These are phyloP conservation scores for Austrofundulus limnaeus DNA, from an alignment of 2,113 vertebrate genomes.

Conservation along the genomic window DNA sequence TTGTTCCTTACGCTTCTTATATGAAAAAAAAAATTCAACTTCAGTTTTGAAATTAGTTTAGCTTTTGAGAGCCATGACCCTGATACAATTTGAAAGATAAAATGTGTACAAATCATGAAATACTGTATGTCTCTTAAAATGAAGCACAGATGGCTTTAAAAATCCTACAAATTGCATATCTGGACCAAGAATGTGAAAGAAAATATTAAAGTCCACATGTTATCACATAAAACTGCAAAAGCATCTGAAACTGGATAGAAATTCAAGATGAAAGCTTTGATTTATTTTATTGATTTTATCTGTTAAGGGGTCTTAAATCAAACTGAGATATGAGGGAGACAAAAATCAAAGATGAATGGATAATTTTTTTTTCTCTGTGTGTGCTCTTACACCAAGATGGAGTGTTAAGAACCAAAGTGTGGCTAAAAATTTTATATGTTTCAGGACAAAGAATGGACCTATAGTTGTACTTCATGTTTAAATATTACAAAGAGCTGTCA, in stretches of 20 bases:
- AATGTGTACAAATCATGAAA: too few species aligned
- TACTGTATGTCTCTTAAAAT: too few species aligned
- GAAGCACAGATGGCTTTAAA: not conserved
- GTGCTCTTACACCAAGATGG: not conserved
- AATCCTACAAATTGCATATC: conserved; percentile 1
- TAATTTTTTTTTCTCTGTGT: not conserved
- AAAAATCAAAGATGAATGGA: conserved; percentile 14
- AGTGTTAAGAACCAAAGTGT: not conserved
- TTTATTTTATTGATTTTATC: conserved; percentile 41
- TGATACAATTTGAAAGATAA: too few species aligned
- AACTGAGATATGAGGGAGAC: conserved; percentile 12
- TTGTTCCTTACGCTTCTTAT: too few species aligned
- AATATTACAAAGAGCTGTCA: not conserved
- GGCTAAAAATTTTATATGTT: not conserved
- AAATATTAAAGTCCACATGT: conserved; percentile 27
- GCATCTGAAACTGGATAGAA: conserved; percentile 13
- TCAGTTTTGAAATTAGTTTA: too few species aligned
- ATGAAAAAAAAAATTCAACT: too few species aligned
- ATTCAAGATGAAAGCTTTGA: conserved; percentile 24
- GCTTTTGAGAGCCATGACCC: too few species aligned
- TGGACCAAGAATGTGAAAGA: conserved; percentile 16
- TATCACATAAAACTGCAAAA: conserved; percentile 7
- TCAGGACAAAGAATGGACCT: not conserved
- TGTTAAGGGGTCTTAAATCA: conserved; percentile 23
- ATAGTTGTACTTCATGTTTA: not conserved